These are phyloP conservation scores for Colistium nudipinnis DNA, from an alignment of 2,113 vertebrate genomes.

Conservation along the genomic window DNA sequence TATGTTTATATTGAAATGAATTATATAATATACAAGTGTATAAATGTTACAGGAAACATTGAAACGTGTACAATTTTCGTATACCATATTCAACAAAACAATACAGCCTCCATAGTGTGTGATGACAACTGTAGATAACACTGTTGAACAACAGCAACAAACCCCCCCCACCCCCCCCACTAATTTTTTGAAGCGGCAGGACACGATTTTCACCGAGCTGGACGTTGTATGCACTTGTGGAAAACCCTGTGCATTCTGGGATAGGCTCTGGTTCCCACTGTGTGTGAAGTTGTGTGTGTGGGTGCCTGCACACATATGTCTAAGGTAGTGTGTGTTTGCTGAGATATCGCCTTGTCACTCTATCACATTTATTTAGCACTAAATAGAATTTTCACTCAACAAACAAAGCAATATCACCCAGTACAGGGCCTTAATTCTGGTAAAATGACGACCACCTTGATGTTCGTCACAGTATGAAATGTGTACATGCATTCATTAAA, in stretches of 20 bases:
- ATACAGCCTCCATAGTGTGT: neutral
- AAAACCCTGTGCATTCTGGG: constrained; percentile 4
- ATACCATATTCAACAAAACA: neutral
- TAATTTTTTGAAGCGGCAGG: neutral
- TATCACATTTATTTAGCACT: neutral
- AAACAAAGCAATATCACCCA: too few relatives aligned
- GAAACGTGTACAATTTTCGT: neutral
- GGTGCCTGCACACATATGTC: too few relatives aligned
- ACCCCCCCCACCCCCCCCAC: neutral
- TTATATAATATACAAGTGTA: too few relatives aligned
- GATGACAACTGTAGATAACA: neutral
- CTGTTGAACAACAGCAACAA: neutral
- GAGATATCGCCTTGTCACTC: neutral
- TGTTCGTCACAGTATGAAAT: neutral
- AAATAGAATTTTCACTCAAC: too few relatives aligned
- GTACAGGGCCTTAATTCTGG: neutral
- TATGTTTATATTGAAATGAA: too few relatives aligned
- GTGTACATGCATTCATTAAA: neutral
- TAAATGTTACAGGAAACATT: neutral
- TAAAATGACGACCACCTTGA: neutral
- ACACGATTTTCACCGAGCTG: neutral
- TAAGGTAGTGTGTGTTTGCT: neutral
- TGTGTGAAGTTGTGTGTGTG: too few relatives aligned
- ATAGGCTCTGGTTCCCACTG: neutral
- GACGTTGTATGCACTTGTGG: neutral